A percentile compares a stretch with the other conserved stretches of the same genome.
Conservation (phyloP, 2,888 invertebrate genomes). For the Strigamia maritima region DNA sequence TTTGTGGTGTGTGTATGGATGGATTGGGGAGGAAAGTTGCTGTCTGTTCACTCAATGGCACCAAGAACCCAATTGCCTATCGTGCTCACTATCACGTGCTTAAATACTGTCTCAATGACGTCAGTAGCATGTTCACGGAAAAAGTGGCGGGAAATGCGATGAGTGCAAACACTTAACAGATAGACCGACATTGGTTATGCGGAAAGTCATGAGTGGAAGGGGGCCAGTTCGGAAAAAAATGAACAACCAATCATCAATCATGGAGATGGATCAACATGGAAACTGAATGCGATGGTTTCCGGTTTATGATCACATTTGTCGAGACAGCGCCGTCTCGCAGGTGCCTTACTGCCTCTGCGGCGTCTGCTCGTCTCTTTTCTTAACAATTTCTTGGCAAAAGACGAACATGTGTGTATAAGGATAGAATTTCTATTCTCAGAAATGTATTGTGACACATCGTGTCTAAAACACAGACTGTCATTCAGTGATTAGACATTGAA, state of each 20-base stretch:
- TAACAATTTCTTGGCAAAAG: background rate
- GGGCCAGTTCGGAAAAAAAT: background rate
- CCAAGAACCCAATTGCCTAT: constrained; percentile 11
- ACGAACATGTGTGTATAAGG: background rate
- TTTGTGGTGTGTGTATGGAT: background rate
- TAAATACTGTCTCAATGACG: constrained; percentile 16
- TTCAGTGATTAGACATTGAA: background rate
- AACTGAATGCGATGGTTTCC: background rate
- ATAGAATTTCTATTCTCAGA: constrained; percentile 29
- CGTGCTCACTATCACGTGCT: background rate
- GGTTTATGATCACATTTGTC: background rate
- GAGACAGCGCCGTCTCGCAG: background rate
- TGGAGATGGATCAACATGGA: background rate
- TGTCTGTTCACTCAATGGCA: constrained; percentile 11
- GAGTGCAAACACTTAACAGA: constrained; percentile 25
- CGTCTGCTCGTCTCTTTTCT: background rate
- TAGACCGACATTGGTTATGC: background rate
- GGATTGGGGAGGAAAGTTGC: background rate
- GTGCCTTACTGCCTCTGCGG: background rate
- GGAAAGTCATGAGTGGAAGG: background rate
- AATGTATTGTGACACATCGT: constrained; percentile 15
- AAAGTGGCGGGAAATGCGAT: constrained; percentile 25
- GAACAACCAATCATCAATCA: constrained; percentile 4
- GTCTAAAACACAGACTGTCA: background rate
- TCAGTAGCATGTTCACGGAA: background rate